A percentile compares a stretch with the other conserved stretches of the same genome.
Evolutionary conservation across 2,888 invertebrate genomes (phyloP).

Genomic region (Podabrus alpinus): DNA sequence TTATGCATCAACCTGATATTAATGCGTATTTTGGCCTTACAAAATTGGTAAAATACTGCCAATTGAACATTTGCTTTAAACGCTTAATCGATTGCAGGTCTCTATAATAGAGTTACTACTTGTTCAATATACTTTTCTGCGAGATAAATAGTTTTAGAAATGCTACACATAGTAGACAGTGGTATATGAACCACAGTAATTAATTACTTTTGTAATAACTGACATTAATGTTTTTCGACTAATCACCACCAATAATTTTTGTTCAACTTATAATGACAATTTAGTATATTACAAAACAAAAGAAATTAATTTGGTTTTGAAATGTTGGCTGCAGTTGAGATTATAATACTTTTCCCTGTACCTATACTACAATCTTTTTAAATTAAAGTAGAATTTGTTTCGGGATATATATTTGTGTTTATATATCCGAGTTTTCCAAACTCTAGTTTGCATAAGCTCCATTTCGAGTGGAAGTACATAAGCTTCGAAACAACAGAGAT

Average conservation of each 20-base stretch:
- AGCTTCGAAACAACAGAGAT: too few species aligned
- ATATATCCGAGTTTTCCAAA: not conserved
- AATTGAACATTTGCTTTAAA: not conserved
- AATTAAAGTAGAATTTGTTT: not conserved
- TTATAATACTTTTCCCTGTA: too few species aligned
- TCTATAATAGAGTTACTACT: not conserved
- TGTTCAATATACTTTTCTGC: not conserved
- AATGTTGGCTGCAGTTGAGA: not conserved
- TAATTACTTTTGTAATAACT: not conserved
- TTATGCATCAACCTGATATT: too few species aligned
- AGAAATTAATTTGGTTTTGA: not conserved
- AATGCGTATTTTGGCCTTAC: too few species aligned
- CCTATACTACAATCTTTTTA: not conserved
- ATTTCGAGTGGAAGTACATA: not conserved
- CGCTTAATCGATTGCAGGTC: not conserved
- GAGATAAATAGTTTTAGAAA: not conserved
- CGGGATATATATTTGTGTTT: not conserved
- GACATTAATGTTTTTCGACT: not conserved
- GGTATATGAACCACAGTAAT: not conserved
- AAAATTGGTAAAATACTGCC: not conserved
- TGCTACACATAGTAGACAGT: not conserved
- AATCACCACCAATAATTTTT: not conserved
- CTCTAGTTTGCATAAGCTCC: not conserved
- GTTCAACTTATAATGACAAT: not conserved
- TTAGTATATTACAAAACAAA: not conserved